These are phyloP conservation scores for Ridgeia piscesae DNA, from an alignment of 1,140 invertebrate species.

Conservation along the genomic window DNA sequence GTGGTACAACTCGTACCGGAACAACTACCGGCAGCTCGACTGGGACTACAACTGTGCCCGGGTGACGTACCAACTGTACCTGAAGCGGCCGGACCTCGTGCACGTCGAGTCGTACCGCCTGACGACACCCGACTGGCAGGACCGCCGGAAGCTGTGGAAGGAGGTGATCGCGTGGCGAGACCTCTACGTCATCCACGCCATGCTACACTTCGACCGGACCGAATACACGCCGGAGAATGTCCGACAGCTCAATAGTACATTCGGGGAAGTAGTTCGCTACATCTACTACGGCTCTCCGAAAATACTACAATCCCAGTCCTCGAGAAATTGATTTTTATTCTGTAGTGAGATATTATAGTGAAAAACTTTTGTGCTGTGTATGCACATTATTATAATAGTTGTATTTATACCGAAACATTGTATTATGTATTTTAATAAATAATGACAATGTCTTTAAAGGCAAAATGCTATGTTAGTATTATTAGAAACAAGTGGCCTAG, in stretches of 20 bases:
- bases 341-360: not conserved
- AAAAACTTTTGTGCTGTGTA: not conserved
- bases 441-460: no score
- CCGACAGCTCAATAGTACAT: conserved; percentile 4
- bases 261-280: conserved; percentile 1
- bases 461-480: no score
- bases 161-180: conserved; percentile 9
- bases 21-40: conserved; percentile 7
- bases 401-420: no score
- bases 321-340: not conserved
- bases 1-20: conserved; percentile 17
- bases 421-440: no score
- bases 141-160: not conserved
- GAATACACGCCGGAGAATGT: not conserved
- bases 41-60: not conserved
- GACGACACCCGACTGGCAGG: conserved; percentile 15
- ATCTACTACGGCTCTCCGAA: conserved; percentile 6
- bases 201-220: not conserved
- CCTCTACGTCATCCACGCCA: conserved; percentile 19
- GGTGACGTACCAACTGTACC: not conserved
- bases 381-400: no score
- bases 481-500: no score
- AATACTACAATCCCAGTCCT: not conserved
- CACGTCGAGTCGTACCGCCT: conserved; percentile 21
- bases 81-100: not conserved